Evolutionary conservation across 2,113 vertebrate species (phyloP).

Genomic region (Hepsetus odoe): DNA sequence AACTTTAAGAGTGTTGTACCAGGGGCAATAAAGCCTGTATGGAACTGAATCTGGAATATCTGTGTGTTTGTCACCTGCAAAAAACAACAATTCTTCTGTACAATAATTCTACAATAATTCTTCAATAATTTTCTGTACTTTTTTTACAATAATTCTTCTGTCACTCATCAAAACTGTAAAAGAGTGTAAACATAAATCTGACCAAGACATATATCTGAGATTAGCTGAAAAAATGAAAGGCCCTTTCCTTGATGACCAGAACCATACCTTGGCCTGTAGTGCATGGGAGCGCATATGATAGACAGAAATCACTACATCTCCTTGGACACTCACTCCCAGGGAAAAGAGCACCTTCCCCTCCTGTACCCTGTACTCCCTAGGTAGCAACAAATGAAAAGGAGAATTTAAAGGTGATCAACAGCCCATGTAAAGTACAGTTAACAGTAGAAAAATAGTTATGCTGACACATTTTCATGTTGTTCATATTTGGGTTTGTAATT

Average conservation of each 20-base stretch:
- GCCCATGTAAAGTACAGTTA: neutral
- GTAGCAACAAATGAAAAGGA: neutral
- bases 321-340: conserved; percentile 89
- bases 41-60: conserved; percentile 98
- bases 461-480: neutral
- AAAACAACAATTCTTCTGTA: neutral
- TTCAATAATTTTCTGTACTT: too few relatives aligned
- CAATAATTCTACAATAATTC: too few relatives aligned
- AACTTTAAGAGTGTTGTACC: conserved; percentile 92
- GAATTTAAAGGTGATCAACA: neutral
- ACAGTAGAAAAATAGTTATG: neutral
- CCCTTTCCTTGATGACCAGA: neutral
- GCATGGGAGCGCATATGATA: conserved; percentile 97
- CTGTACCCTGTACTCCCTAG: conserved; percentile 91
- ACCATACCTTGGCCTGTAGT: conserved; percentile 92
- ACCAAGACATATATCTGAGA: neutral
- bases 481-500: neutral
- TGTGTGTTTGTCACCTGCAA: conserved; percentile 94
- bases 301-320: conserved; percentile 91
- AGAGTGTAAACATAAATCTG: neutral
- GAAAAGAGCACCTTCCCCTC: conserved; percentile 93
- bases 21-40: conserved; percentile 93
- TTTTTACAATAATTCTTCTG: neutral
- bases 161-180: neutral
- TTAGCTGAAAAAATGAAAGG: neutral